Evolutionary conservation across 2,888 invertebrate species (phyloP).

Genomic region (Plemyria rubiginata): DNA sequence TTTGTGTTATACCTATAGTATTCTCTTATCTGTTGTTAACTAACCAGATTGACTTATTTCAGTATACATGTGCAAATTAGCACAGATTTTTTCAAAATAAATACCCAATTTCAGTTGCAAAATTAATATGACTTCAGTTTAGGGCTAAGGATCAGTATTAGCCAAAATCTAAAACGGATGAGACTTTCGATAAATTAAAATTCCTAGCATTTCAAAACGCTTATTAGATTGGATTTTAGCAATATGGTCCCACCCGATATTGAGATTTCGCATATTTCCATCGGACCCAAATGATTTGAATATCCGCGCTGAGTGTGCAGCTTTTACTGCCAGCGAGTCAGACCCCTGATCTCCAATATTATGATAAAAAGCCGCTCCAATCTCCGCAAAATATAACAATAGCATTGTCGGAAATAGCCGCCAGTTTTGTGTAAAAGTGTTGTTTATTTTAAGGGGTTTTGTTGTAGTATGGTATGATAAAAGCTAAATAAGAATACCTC

Average conservation of each 20-base stretch:
- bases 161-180: not conserved
- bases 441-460: slow-evolving; percentile 17
- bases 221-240: slow-evolving; percentile 6
- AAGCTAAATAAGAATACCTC: slow-evolving; percentile 4
- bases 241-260: slow-evolving; percentile 19
- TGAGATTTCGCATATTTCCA: slow-evolving; percentile 30
- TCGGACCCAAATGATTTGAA: slow-evolving; percentile 57
- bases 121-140: no score
- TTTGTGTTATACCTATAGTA: not conserved
- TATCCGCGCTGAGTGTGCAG: slow-evolving; percentile 54
- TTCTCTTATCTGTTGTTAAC: no score
- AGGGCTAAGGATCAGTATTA: not conserved
- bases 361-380: slow-evolving; percentile 61
- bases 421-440: slow-evolving; percentile 25
- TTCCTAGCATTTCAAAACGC: not conserved
- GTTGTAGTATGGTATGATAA: slow-evolving; percentile 1
- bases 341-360: slow-evolving; percentile 58
- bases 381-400: slow-evolving; percentile 50
- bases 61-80: no score
- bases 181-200: slow-evolving; percentile 1
- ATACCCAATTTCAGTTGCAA: no score
- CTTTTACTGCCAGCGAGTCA: slow-evolving; percentile 47
- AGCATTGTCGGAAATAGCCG: slow-evolving; percentile 41
- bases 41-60: not conserved
- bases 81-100: no score